Percentiles rank a stretch among this genome's conserved stretches.
Evolutionary conservation across 2,888 invertebrate genomes (phyloP).

Genomic region (Pollenia griseotomentosa): DNA sequence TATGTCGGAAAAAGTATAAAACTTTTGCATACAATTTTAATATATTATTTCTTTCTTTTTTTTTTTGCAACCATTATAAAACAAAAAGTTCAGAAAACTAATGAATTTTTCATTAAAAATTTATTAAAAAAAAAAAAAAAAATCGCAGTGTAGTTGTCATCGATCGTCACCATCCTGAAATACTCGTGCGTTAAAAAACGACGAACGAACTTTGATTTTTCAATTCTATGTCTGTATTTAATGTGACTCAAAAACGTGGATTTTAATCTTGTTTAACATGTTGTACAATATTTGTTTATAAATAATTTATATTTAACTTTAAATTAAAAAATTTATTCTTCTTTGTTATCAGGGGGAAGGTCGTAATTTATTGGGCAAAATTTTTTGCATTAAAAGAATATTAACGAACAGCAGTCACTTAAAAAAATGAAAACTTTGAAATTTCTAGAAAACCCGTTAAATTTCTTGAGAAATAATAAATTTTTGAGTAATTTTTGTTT

Average conservation of each 20-base stretch:
- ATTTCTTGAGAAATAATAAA: too few species aligned
- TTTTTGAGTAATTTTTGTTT: too few species aligned
- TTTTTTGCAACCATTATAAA: neutral
- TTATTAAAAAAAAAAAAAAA: neutral
- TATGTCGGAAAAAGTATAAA: too few species aligned
- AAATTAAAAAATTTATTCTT: too few species aligned
- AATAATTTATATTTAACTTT: neutral
- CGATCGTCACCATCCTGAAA: neutral
- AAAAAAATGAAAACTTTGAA: too few species aligned
- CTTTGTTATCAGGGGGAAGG: too few species aligned
- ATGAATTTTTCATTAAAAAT: slow-evolving; percentile 10
- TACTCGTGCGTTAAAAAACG: neutral
- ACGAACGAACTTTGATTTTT: slow-evolving; percentile 37
- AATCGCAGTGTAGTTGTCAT: neutral
- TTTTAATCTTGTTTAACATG: slow-evolving; percentile 16
- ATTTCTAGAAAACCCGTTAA: too few species aligned
- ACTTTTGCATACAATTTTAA: too few species aligned
- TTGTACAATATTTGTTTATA: slow-evolving; percentile 4
- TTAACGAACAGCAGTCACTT: too few species aligned
- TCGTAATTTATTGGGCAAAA: too few species aligned
- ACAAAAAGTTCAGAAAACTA: neutral
- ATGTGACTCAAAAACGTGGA: slow-evolving; percentile 52
- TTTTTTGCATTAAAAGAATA: too few species aligned
- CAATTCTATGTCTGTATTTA: slow-evolving; percentile 4
- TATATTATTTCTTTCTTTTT: too few species aligned